Base-by-base conservation (phyloP, 2,113 vertebrate genomes). In the Sus scrofa region DNA sequence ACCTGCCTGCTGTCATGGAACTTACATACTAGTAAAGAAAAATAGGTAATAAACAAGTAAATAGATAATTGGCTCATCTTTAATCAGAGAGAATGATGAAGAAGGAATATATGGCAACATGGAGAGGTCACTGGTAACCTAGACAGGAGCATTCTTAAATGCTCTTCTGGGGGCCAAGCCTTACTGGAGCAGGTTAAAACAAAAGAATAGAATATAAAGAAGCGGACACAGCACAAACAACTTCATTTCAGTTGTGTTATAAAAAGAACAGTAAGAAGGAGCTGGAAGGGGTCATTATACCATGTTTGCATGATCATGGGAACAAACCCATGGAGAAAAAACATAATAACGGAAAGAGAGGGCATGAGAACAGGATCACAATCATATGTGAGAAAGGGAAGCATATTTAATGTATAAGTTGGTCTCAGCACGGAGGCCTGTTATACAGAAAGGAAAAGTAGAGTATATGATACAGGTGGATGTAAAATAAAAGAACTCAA, bases 141-240 rank as follows among this genome's bases (percentile, higher is more conserved):
- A 86, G 20, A 92, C 67, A 85, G 82, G 62, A 94, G 32, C 60
- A 86, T 34, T 96, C 60, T 54, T 75, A 88, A 96, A 73, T 79
- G 65, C 4, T 91, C 34, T 93, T 93, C 39, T 18, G 75, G 11
- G 77, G 54, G 30, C 62, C 95, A 84, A 96, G 16, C 22, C 34
- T 88, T 54, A 65, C 1, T 19, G 19, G 30, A 92, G 24, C 44
- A 62, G 13, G 7, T 32, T 50, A 37, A 39, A 50, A n/a, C 86
- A 44, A 20, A 68, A 6, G n/a, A 83, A 91, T 8, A 18, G 50
- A 79, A 77, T 58, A 9, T n/a, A 70, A 79, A 86, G 39, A 67
- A 77, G 34, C 34, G 27, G 22, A 62, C 30, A 89, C 1, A 67
- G 10, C 75, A 74, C 39, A n/a, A 91, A 91, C 56, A 37, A 67